Evolutionary conservation across 1,140 invertebrate genomes (phyloP), one percentile per base, ranked within the genome.

Genomic region (Daktulosphaira vitifoliae): DNA sequence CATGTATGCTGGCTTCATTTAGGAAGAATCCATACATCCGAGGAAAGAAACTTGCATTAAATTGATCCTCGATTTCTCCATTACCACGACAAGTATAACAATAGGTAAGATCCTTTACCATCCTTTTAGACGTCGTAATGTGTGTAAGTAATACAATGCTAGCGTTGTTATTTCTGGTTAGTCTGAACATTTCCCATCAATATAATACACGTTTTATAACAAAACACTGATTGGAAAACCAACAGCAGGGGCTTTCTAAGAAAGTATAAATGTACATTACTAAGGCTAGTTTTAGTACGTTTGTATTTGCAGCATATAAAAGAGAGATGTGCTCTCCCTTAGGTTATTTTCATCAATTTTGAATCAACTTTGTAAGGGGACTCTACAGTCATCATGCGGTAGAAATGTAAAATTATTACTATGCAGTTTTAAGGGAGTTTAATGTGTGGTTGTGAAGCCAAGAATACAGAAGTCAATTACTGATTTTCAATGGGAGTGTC

Each of bases 81-180:
- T 33, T 33, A 33, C 29, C 29, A 33, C 29, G 29, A 33, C 29
- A 33, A n/a, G n/a, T n/a, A n/a, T n/a, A n/a, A n/a, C n/a, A n/a
- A 33, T 6, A 33, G 29, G 11, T 33, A 11, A 33, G 29, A 6
- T 33, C 11, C 29, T 39, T 42, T 26, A 33, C 29, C 29, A 33
- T 33, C 29, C 29, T 33, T 33, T 33, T 33, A 11, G 5, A 11
- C 5, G 5, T 5, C 11, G 29, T 33, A 33, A 33, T 33, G 29
- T 33, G 29, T 11, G 29, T 11, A 11, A 6, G 29, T 33, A 33
- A 33, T 33, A 33, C 29, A 62, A 62, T 25, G 51, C 15, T 33
- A 5, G 56, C 16, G 25, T 29, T 39, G 42, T 62, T 62, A 62
- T 62, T 62, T 62, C 56, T 62, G 39, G 56, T 62, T 62, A 62